These are phyloP conservation scores for Anticlea derivata DNA, from an alignment of 2,888 invertebrate genomes.

Conservation along the genomic window DNA sequence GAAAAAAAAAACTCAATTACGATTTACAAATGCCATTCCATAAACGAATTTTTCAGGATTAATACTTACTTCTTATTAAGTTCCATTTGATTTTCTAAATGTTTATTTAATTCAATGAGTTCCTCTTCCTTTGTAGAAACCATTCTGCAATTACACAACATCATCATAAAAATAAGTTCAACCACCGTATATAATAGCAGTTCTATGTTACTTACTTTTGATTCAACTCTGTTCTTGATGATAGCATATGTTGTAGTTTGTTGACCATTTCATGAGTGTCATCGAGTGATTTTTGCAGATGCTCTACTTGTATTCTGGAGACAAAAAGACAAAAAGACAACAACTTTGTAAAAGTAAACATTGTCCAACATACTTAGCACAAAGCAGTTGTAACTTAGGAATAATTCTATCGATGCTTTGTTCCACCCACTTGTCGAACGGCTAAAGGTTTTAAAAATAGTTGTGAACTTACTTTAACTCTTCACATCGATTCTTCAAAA, in stretches of 20 bases:
- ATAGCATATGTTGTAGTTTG: slow-evolving; percentile 66
- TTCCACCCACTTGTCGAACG: too few species aligned
- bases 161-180: neutral
- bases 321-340: too few species aligned
- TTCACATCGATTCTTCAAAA: slow-evolving; percentile 66
- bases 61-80: slow-evolving; percentile 80
- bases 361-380: too few species aligned
- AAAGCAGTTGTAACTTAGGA: too few species aligned
- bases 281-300: slow-evolving; percentile 69
- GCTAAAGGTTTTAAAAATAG: too few species aligned
- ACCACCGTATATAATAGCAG: neutral
- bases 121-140: slow-evolving; percentile 80
- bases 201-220: slow-evolving; percentile 58
- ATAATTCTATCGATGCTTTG: too few species aligned
- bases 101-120: slow-evolving; percentile 77
- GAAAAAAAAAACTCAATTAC: slow-evolving; percentile 42
- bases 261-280: slow-evolving; percentile 76
- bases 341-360: too few species aligned
- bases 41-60: neutral
- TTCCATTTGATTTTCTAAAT: slow-evolving; percentile 84
- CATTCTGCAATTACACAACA: slow-evolving; percentile 73
- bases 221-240: slow-evolving; percentile 63
- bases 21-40: neutral
- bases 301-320: slow-evolving; percentile 75
- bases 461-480: slow-evolving; percentile 69